Conservation (phyloP, 92 coral and sea anemone genomes). For the Epizoanthus scotinus region DNA sequence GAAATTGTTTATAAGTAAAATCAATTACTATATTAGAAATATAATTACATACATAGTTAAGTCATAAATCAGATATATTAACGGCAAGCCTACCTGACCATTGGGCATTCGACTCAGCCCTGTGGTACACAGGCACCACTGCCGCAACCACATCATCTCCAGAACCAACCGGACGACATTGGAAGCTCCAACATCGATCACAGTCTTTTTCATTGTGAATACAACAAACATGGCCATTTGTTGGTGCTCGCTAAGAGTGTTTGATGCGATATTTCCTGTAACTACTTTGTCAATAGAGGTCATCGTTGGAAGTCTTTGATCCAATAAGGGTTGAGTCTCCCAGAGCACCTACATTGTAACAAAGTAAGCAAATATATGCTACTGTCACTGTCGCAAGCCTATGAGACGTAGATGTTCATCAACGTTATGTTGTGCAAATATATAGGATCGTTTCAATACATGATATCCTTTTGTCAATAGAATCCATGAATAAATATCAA, state of each 20-base stretch:
- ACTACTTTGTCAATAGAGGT: conserved; percentile 8
- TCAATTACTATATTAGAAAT: no score
- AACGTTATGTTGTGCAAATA: no score
- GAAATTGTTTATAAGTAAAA: no score
- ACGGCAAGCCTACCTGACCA: background rate
- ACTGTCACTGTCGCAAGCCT: background rate
- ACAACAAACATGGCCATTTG: conserved; percentile 21
- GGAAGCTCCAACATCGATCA: background rate
- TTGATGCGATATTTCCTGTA: background rate
- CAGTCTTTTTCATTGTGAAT: conserved; percentile 2
- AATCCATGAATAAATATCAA: no score
- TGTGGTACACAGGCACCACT: conserved; percentile 69
- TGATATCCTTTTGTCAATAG: no score
- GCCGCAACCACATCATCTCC: conserved; percentile 38
- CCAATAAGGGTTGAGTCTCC: conserved; percentile 33
- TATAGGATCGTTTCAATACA: no score
- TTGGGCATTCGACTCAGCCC: background rate
- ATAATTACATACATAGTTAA: background rate
- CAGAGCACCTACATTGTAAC: conserved; percentile 21
- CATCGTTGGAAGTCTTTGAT: conserved; percentile 13
- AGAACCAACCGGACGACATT: conserved; percentile 28
- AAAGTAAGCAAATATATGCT: background rate
- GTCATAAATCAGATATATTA: background rate
- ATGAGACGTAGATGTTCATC: no score
- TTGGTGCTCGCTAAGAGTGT: conserved; percentile 1